Base-by-base conservation (phyloP, 2,797 vertebrate genomes). In the Lagodon rhomboides region DNA sequence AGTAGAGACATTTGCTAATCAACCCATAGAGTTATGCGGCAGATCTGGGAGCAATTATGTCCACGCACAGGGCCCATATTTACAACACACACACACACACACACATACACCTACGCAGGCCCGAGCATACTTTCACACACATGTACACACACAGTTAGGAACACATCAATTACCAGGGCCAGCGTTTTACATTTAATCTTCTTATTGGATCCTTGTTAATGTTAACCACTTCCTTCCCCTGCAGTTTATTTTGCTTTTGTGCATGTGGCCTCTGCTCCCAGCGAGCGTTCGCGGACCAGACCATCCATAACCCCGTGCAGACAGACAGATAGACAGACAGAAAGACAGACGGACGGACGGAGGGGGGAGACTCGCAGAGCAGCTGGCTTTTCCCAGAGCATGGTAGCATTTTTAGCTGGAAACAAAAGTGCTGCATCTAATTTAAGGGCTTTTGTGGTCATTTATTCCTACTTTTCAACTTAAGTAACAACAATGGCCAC, bases 241-340 rank as follows among this genome's bases (percentile, higher is more conserved):
- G 89, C 88, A 93, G 95, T 98, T 98, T 98, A 96, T 98, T 98
- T 98, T 97, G 96, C 95, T 97, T 98, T 95, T 95, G 96, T 96
- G 95, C 94, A 94, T 95, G 90, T 93, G 93, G 95, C 95, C 96
- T 96, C 95, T 93, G 95, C 95, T 95, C 96, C 95, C 94, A 91
- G 85, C 83, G 89, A 92, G 92, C 85, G 89, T 89, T 95, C 79
- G 70, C 89, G 93, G 93, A 95, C 92, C 92, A 94, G 92, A 93
- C 92, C 88, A 94, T 94, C 92, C 90, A 91, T 94, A 89, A 96
- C 95, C 91, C 92, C 9, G 91, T 89, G 30, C 85, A 79, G 68
- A 79, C 30, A 46, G 72, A 67, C 41, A 16, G 65, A 43, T 41
- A 49, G 38, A 30, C 68, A 53, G 41, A 68, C 68, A 60, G 46